These are phyloP conservation scores for Thereva nobilitata DNA, from an alignment of 2,888 invertebrate genomes.

Conservation along the genomic window DNA sequence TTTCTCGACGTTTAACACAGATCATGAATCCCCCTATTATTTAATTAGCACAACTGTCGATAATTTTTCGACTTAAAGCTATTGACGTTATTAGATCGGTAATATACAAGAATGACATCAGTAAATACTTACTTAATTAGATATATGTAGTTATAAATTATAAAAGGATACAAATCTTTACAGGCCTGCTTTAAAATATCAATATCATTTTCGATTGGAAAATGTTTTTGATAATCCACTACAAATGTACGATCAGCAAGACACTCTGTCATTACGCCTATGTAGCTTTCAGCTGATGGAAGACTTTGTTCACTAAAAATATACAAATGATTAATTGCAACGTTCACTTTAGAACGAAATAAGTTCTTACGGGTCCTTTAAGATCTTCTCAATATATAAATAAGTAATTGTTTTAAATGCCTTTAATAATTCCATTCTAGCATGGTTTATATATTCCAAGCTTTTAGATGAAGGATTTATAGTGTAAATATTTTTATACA, in stretches of 20 bases:
- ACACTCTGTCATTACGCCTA: constrained; percentile 59
- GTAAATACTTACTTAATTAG: no score
- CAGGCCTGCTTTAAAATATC: constrained; percentile 65
- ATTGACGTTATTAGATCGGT: no score
- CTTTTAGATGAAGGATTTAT: constrained; percentile 51
- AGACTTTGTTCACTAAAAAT: constrained; percentile 30
- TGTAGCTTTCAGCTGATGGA: constrained; percentile 48
- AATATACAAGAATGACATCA: no score
- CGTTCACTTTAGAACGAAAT: background rate
- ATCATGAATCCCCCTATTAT: no score
- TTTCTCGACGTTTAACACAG: no score
- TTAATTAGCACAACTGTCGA: no score
- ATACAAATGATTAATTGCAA: background rate
- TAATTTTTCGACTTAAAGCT: no score
- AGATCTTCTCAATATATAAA: constrained; percentile 53
- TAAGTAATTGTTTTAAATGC: constrained; percentile 58
- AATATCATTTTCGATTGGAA: constrained; percentile 71
- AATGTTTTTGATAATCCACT: constrained; percentile 69
- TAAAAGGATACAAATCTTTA: constrained; percentile 68
- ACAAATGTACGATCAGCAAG: constrained; percentile 65
- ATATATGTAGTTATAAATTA: background rate
- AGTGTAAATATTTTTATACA: constrained; percentile 67
- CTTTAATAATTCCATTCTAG: constrained; percentile 58
- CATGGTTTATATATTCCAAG: constrained; percentile 52
- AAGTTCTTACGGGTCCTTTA: constrained; percentile 54